Evolutionary conservation across 2,113 vertebrate genomes (phyloP), one percentile per base, ranked within the genome.

Genomic region (Microtus montanus): DNA sequence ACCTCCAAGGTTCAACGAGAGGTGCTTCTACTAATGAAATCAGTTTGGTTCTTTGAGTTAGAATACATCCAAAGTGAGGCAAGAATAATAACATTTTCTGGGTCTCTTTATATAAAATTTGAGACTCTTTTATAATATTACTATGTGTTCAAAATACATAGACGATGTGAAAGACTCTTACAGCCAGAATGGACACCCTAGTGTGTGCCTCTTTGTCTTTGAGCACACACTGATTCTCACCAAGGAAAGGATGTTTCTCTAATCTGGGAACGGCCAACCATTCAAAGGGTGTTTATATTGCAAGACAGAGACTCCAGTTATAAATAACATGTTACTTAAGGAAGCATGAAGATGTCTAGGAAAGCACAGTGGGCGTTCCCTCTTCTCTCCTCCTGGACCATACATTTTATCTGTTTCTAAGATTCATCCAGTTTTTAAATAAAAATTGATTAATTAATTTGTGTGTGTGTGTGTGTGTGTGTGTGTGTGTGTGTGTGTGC

Each of bases 61-160:
- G 47, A 41, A 61, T n/a, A 47, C 9, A 80, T 54, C 24, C 33
- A 75, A 77, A 94, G 12, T 9, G 15, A 35, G 63, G 77, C 15
- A 68, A 83, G 35, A 89, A 70, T 61, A 58, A 41, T 20, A n/a
- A 66, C 13, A 35, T 84, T 91, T 95, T 30, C n/a, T 58, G 54
- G 26, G 30, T 22, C 74, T 73, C 74, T 68, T 79, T 35, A 47
- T 47, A 44, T 8, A 44, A 75, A 89, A 6, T 87, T 89, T 64
- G 12, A 87, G 86, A 84, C 12, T 71, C n/a, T 93, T 79, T 44
- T 73, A 61, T 41, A 90, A 75, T 77, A 70, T 92, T 58, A 80
- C 15, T 73, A 22, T 80, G 28, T 49, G 41, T 85, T 87, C 61
- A 90, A 97, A 83, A 93, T 41, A 64, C 28, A 86, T 35, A 86